Percentiles rank a stretch among this genome's conserved stretches.
These are phyloP conservation scores for Drosophila neonasuta DNA, from an alignment of 2,888 invertebrate genomes.

Conservation along the genomic window DNA sequence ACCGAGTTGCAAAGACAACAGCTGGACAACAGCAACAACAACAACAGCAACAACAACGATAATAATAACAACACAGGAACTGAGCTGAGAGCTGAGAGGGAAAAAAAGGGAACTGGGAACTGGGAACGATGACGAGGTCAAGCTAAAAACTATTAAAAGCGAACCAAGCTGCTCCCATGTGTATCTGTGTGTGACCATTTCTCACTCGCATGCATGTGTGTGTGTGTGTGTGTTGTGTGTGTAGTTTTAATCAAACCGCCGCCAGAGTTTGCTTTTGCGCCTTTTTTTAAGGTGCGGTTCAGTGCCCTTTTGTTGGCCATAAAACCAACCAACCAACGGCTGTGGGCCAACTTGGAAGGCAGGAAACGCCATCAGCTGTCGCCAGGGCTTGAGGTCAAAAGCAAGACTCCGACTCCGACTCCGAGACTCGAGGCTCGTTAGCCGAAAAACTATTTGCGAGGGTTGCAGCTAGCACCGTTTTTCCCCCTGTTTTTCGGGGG, in stretches of 20 bases:
- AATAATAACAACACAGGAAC: constrained; percentile 10
- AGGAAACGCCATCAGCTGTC: constrained; percentile 73
- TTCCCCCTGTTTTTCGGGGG: constrained; percentile 38
- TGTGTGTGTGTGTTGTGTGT: constrained; percentile 44
- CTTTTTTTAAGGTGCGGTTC: constrained; percentile 75
- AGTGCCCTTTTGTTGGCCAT: constrained; percentile 76
- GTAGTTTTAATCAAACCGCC: constrained; percentile 73
- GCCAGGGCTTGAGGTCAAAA: constrained; percentile 18
- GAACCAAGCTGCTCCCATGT: constrained; percentile 69
- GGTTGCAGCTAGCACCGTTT: constrained; percentile 57
- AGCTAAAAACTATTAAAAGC: constrained; percentile 75
- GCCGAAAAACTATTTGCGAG: constrained; percentile 42
- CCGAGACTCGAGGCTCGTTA: constrained; percentile 46
- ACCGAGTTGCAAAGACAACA: constrained; percentile 45
- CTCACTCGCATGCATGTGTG: constrained; percentile 40
- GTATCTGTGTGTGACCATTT: constrained; percentile 61
- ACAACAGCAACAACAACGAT: constrained; percentile 20
- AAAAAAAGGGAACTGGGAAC: constrained; percentile 36
- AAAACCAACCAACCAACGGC: constrained; percentile 48
- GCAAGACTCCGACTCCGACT: not conserved
- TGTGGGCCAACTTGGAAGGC: constrained; percentile 45
- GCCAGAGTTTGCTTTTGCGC: constrained; percentile 71
- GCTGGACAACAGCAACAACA: constrained; percentile 36
- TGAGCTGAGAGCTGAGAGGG: constrained; percentile 27
- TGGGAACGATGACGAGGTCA: constrained; percentile 70